Evolutionary conservation across 92 coral and sea anemone genomes (phyloP).

Genomic region (Montipora capitata): DNA sequence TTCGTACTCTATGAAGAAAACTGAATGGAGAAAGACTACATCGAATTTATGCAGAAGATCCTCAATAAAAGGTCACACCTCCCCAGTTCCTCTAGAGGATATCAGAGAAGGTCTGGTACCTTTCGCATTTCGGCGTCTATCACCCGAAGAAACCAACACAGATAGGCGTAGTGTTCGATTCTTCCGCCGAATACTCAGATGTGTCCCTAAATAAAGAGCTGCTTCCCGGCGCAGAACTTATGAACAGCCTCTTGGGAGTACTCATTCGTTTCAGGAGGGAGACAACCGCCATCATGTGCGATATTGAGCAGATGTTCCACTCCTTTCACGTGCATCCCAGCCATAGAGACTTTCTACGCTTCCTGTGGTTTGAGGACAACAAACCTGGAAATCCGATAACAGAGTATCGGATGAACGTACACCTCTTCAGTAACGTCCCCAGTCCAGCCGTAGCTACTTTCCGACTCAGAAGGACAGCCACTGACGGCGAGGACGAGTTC

Average conservation of each 20-base stretch:
- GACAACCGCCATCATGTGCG: slow-evolving; percentile 11
- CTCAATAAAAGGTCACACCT: slow-evolving; percentile 47
- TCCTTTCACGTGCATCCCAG: no score
- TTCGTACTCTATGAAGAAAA: slow-evolving; percentile 47
- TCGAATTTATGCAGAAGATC: slow-evolving; percentile 63
- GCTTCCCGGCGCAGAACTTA: slow-evolving; percentile 23
- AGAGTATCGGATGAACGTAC: no score
- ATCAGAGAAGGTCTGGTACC: slow-evolving; percentile 22
- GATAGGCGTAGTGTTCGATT: slow-evolving; percentile 22
- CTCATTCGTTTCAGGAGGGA: slow-evolving; percentile 29
- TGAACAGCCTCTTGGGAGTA: slow-evolving; percentile 31
- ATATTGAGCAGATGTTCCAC: no score
- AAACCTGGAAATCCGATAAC: no score
- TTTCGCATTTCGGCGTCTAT: slow-evolving; percentile 32
- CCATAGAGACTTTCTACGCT: no score
- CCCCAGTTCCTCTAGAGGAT: slow-evolving; percentile 51
- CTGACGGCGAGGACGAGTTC: slow-evolving; percentile 81
- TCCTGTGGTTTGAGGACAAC: no score
- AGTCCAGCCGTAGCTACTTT: no score
- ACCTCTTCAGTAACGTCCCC: no score
- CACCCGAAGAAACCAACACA: slow-evolving; percentile 20
- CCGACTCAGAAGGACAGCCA: slow-evolving; percentile 63
- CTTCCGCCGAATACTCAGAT: slow-evolving; percentile 26
- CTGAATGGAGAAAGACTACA: slow-evolving; percentile 63
- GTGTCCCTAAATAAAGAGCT: slow-evolving; percentile 39